Percentiles rank a stretch among this genome's conserved stretches.
Evolutionary conservation across 1,140 invertebrate genomes (phyloP).

Genomic region (Drosophila pallidifrons): DNA sequence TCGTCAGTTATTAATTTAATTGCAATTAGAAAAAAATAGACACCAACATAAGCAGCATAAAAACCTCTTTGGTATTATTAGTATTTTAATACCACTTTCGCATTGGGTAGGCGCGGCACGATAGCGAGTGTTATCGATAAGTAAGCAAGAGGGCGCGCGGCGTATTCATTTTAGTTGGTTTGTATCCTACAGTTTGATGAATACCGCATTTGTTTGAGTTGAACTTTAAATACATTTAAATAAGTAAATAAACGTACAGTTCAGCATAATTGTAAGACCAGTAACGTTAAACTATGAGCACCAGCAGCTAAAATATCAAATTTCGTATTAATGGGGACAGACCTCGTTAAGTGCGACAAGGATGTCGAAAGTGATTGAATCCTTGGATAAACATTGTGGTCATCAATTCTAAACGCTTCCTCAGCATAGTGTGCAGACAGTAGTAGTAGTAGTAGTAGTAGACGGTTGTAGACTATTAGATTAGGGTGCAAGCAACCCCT

Average conservation of each 20-base stretch:
- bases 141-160: background rate
- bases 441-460: slow-evolving; percentile 8
- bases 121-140: slow-evolving; percentile 31
- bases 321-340: slow-evolving; percentile 8
- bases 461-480: too few relatives aligned
- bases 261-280: background rate
- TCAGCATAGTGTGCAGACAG: slow-evolving; percentile 12
- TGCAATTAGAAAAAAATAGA: too few relatives aligned
- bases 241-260: background rate
- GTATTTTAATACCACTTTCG: background rate
- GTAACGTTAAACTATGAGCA: background rate
- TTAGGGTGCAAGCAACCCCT: slow-evolving; percentile 36
- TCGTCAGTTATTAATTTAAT: too few relatives aligned
- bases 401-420: slow-evolving; percentile 40
- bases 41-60: too few relatives aligned
- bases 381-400: slow-evolving; percentile 29
- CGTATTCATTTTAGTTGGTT: background rate
- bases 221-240: background rate
- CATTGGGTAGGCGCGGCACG: background rate
- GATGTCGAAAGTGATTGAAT: slow-evolving; percentile 24
- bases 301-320: slow-evolving; percentile 16
- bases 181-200: background rate
- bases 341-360: slow-evolving; percentile 22
- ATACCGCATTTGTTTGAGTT: background rate
- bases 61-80: background rate